A percentile compares a stretch with the other conserved stretches of the same genome.
Conservation (phyloP, 2,888 invertebrate species). For the Protophormia terraenovae region DNA sequence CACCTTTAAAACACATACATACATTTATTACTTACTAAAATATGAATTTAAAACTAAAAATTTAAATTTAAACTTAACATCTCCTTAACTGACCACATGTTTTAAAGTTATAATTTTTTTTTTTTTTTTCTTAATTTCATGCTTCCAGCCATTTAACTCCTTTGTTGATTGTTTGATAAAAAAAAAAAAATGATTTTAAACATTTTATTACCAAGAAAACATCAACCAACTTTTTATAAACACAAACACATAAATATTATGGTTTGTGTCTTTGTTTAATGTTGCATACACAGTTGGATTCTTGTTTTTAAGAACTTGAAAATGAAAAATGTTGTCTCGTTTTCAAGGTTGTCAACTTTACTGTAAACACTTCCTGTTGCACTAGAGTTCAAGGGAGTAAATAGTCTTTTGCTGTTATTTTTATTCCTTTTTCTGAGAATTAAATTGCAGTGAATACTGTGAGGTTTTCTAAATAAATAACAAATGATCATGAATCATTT, state of each 20-base stretch:
- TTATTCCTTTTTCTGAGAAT: not conserved
- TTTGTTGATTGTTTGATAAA: not conserved
- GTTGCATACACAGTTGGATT: conserved; percentile 39
- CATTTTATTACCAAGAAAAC: not conserved
- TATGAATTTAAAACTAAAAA: not conserved
- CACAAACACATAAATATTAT: not conserved
- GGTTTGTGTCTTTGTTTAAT: not conserved
- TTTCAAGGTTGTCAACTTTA: conserved; percentile 42
- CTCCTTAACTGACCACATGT: conserved; percentile 25
- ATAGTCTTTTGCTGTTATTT: not conserved
- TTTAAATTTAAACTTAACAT: not conserved
- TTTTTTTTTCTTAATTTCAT: not conserved
- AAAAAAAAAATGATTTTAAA: conserved; percentile 2
- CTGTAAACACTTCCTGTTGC: conserved; percentile 37
- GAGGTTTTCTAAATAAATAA: no score
- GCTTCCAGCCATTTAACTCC: not conserved
- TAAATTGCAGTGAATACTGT: not conserved
- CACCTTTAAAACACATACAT: conserved; percentile 46
- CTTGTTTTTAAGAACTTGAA: conserved; percentile 33
- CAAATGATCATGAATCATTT: no score
- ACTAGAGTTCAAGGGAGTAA: conserved; percentile 46
- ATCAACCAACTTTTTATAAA: not conserved
- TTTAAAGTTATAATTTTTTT: conserved; percentile 12
- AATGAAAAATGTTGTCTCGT: conserved; percentile 10
- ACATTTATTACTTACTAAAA: not conserved